Conservation (phyloP, 2,113 vertebrate genomes). For the Eleginops maclovinus region DNA sequence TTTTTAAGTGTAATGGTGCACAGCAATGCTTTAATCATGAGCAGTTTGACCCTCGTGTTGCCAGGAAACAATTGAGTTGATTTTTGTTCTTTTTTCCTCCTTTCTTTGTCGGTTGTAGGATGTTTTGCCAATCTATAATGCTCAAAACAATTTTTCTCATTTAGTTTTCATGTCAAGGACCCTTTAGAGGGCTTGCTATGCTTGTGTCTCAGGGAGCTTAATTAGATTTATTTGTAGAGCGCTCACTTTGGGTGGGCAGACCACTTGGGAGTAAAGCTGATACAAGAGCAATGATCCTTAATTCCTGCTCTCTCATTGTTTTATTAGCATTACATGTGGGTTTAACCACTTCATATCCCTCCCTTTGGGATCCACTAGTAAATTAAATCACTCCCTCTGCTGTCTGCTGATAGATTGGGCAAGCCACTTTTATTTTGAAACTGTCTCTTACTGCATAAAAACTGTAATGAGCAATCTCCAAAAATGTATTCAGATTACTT, state of each 20-base stretch:
- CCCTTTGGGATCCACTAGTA: slow-evolving; percentile 33
- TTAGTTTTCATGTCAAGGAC: not conserved
- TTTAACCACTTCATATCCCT: slow-evolving; percentile 28
- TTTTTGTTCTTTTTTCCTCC: slow-evolving; percentile 11
- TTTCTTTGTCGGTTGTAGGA: slow-evolving; percentile 18
- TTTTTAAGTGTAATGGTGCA: slow-evolving; percentile 40
- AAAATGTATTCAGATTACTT: not conserved
- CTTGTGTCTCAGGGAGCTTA: slow-evolving; percentile 2
- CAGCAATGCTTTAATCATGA: slow-evolving; percentile 45
- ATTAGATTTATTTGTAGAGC: slow-evolving; percentile 7
- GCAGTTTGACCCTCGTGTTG: slow-evolving; percentile 21
- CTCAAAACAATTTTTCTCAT: not conserved
- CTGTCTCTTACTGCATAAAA: slow-evolving; percentile 1
- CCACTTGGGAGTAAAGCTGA: slow-evolving; percentile 28
- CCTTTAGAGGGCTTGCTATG: not conserved
- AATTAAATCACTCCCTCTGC: slow-evolving; percentile 41
- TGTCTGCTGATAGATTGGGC: not conserved
- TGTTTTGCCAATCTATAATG: slow-evolving; percentile 6
- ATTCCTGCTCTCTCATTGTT: slow-evolving; percentile 41
- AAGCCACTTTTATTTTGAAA: not conserved
- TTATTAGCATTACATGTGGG: slow-evolving; percentile 46
- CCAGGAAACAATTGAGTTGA: slow-evolving; percentile 49
- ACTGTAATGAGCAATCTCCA: not conserved
- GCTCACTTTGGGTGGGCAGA: slow-evolving; percentile 20
- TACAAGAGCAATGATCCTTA: slow-evolving; percentile 31